Evolutionary conservation across 2,113 vertebrate genomes (phyloP).

Genomic region (Brienomyrus longianalis): DNA sequence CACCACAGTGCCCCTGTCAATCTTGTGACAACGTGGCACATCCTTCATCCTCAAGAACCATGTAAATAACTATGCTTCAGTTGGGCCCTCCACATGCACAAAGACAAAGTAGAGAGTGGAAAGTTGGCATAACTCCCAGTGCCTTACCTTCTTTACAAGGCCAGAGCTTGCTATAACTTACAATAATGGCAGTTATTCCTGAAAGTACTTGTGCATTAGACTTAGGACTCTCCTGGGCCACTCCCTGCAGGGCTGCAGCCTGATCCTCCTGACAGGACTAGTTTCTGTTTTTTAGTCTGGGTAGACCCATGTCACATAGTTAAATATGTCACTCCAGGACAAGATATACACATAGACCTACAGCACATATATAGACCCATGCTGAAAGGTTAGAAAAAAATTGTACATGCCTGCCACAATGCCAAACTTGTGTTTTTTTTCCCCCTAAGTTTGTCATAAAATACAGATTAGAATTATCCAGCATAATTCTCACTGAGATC

Average conservation of each 20-base stretch:
- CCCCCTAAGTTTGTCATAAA: not conserved
- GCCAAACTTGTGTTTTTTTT: not conserved
- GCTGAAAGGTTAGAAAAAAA: slow-evolving; percentile 8
- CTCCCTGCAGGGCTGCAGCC: slow-evolving; percentile 25
- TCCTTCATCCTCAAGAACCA: slow-evolving; percentile 4
- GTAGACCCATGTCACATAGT: not conserved
- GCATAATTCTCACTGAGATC: slow-evolving; percentile 32
- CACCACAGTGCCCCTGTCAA: slow-evolving; percentile 9
- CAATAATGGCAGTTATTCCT: slow-evolving; percentile 2
- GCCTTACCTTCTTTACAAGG: not conserved
- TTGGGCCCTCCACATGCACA: not conserved
- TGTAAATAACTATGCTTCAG: not conserved
- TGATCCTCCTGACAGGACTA: slow-evolving; percentile 61
- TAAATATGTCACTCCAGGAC: not conserved
- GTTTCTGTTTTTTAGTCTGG: slow-evolving; percentile 54
- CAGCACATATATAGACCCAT: not conserved
- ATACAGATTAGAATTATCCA: not conserved
- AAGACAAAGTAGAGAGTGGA: not conserved
- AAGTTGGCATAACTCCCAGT: not conserved
- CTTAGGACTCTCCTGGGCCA: not conserved
- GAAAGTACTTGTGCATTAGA: not conserved
- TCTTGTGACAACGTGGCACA: not conserved
- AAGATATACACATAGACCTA: not conserved
- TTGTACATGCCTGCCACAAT: slow-evolving; percentile 12
- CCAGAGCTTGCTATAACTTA: slow-evolving; percentile 8